Evolutionary conservation across 2,888 invertebrate species (phyloP), one percentile per base, ranked within the genome.

Genomic region (Zaprionus bogoriensis): DNA sequence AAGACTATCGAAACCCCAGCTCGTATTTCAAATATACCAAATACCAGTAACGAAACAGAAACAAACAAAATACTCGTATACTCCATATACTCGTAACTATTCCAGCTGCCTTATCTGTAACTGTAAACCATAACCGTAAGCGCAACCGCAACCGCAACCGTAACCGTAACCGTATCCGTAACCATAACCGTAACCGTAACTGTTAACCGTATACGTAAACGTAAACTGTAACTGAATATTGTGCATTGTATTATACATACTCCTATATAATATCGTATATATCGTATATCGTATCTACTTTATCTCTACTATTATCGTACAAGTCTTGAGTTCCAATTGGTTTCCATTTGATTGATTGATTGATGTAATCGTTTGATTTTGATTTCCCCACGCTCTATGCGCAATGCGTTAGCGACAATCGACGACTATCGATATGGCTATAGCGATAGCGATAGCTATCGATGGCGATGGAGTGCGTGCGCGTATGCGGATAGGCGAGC

Each of bases 391-490:
- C 73, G 45, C 42, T 69, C 46, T 41, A 55, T 64, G 64, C 53
- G 63, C 52, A 53, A 39, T n/a, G n/a, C 48, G 51, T 46, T 38
- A 45, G 38, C 47, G 58, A 41, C 61, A 28, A 58, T 50, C 55
- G 44, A 63, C 28, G 22, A 44, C 46, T 54, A 42, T 69, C 55
- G 57, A 63, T 62, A 32, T n/a, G n/a, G 32, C 14, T 14, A 3
- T 14, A 32, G 32, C 32, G 6, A 14, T 6, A 14, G 2, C 12
- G 2, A 32, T 28, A 44, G 22, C 41, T 46, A 51, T 73, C 69
- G 70, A 74, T 64, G 7, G 45, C n/a, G n/a, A n/a, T n/a, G n/a
- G 28, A 55, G 64, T 70, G 71, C 75, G 71, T 53, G 54, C 46
- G 42, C 32, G 32, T 47, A 32, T 51, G 53, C 54, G 27, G 19